Conservation (phyloP, 2,797 vertebrate genomes). For the Muscicapa comitata region DNA sequence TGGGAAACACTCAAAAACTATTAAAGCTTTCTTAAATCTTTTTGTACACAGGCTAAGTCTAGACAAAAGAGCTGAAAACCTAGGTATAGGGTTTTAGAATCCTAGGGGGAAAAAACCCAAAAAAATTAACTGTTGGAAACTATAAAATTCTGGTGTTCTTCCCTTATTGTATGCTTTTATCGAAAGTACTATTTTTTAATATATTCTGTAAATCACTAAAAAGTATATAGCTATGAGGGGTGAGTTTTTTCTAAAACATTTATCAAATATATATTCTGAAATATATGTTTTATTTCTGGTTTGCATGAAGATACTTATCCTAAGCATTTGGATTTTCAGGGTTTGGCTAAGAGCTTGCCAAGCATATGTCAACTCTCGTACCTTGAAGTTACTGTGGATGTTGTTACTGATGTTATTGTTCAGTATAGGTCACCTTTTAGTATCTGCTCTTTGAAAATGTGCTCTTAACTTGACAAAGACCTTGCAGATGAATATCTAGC, state of each 20-base stretch:
- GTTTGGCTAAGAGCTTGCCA: background rate
- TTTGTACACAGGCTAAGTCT: background rate
- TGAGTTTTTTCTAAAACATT: background rate
- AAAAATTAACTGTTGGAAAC: fast-evolving
- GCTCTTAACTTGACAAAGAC: background rate
- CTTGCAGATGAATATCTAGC: background rate
- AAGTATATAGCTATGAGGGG: fast-evolving
- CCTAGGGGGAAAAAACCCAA: fast-evolving
- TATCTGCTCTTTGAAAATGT: background rate
- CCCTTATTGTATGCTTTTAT: background rate
- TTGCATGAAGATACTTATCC: background rate
- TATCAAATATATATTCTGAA: background rate
- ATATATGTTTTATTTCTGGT: background rate
- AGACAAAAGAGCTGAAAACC: background rate
- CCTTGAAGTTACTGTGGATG: background rate
- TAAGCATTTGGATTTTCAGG: background rate
- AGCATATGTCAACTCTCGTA: background rate
- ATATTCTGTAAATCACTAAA: background rate
- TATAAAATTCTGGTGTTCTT: background rate
- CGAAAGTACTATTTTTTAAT: fast-evolving
- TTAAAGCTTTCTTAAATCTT: background rate
- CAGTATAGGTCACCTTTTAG: background rate
- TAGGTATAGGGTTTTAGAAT: background rate
- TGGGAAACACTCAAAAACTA: background rate
- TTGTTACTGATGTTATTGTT: background rate